Conservation (phyloP, 2,888 invertebrate genomes). For the Oxytorus armatus region DNA sequence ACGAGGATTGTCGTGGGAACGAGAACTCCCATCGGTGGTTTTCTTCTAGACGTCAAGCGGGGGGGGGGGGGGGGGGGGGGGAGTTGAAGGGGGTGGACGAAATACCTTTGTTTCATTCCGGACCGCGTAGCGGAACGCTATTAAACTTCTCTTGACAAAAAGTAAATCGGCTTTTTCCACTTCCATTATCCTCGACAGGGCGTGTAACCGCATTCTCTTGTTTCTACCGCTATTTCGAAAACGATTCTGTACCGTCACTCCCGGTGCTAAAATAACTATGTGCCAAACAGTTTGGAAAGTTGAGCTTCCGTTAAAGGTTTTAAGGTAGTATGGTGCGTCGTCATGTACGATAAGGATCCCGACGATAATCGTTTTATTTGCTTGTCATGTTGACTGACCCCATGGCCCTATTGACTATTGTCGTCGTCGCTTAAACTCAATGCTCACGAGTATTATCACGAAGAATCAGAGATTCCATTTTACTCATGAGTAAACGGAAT, state of each 20-base stretch:
- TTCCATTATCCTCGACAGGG: background rate
- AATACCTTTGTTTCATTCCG: constrained; percentile 20
- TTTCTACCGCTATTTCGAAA: constrained; percentile 45
- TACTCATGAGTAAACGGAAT: background rate
- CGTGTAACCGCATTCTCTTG: constrained; percentile 32
- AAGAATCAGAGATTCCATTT: constrained; percentile 27
- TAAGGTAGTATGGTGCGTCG: constrained; percentile 7
- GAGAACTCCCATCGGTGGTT: constrained; percentile 14
- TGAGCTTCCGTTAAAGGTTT: constrained; percentile 12
- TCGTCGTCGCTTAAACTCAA: constrained; percentile 20
- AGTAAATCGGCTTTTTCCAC: constrained; percentile 47
- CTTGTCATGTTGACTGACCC: constrained; percentile 32
- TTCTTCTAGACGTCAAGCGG: constrained; percentile 26
- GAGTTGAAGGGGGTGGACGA: background rate
- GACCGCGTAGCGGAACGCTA: constrained; percentile 17
- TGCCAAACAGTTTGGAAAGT: constrained; percentile 31
- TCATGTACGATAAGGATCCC: constrained; percentile 43
- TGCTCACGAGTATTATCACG: background rate
- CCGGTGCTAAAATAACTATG: constrained; percentile 6
- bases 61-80: too few species aligned
- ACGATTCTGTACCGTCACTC: constrained; percentile 19
- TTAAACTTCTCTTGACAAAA: constrained; percentile 51
- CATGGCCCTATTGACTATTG: background rate
- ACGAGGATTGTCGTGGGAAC: constrained; percentile 10
- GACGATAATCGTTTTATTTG: constrained; percentile 51